These are phyloP conservation scores for Meloidogyne hapla DNA, from an alignment of 1,140 invertebrate genomes.

Conservation along the genomic window DNA sequence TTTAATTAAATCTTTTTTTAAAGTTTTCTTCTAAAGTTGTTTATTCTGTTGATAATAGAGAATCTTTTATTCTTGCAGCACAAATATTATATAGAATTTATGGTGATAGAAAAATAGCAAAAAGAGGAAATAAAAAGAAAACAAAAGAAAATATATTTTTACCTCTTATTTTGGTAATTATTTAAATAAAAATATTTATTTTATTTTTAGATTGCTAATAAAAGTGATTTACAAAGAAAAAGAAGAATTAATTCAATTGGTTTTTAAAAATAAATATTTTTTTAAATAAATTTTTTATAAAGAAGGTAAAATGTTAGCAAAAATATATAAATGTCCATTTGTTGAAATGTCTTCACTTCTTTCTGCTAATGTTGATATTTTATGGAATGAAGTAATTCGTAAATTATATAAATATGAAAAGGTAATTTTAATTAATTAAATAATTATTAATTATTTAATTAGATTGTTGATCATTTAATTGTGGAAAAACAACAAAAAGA, in stretches of 20 bases:
- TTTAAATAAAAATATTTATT: background rate
- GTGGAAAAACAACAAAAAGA: conserved; percentile 3
- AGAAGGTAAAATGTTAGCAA: conserved; percentile 59
- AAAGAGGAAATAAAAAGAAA: conserved; percentile 16
- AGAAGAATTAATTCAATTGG: conserved; percentile 46
- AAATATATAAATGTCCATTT: conserved; percentile 57
- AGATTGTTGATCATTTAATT: conserved; percentile 14
- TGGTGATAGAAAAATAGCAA: conserved; percentile 9
- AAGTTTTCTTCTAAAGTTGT: conserved; percentile 41
- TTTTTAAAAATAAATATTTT: conserved; percentile 31
- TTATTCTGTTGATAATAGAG: conserved; percentile 52
- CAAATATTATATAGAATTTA: conserved; percentile 54
- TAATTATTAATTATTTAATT: background rate
- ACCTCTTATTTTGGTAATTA: conserved; percentile 42
- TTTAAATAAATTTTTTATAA: conserved; percentile 16
- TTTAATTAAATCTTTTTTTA: too few relatives aligned
- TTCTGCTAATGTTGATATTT: conserved; percentile 51
- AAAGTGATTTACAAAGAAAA: conserved; percentile 54
- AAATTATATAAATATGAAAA: conserved; percentile 49
- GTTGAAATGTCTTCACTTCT: conserved; percentile 50
- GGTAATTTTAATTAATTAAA: conserved; percentile 15
- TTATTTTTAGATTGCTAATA: conserved; percentile 43
- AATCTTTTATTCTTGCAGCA: conserved; percentile 52
- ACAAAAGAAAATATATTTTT: conserved; percentile 20
- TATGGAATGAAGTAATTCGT: conserved; percentile 50